Percentiles rank a stretch among this genome's conserved stretches.
Conservation (phyloP, 2,113 vertebrate genomes). For the Esox niger region DNA sequence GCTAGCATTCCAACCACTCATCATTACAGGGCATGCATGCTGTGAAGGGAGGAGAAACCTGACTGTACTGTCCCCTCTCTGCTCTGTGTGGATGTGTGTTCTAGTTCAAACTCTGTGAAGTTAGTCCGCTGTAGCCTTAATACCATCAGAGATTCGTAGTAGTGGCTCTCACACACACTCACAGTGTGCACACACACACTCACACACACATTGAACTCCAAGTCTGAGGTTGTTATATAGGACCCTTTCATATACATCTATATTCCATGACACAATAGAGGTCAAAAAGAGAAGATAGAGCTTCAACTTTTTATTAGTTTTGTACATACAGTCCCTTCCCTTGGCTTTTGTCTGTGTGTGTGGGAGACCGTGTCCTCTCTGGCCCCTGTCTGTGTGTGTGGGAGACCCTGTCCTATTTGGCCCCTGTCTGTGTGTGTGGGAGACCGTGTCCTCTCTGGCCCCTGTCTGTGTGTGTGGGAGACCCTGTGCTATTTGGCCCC, state of each 20-base stretch:
- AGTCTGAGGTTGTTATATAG: constrained; percentile 25
- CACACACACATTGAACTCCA: constrained; percentile 33
- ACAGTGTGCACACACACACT: constrained; percentile 27
- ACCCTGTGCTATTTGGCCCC: too few species aligned
- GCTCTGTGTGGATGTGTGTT: constrained; percentile 20
- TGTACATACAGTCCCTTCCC: constrained; percentile 28
- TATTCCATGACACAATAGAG: constrained; percentile 6
- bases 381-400: too few species aligned
- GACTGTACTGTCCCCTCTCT: constrained; percentile 48
- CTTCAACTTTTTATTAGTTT: constrained; percentile 21
- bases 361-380: neutral
- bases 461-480: too few species aligned
- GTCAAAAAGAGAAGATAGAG: constrained; percentile 11
- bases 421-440: too few species aligned
- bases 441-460: too few species aligned
- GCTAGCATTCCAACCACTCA: constrained; percentile 80
- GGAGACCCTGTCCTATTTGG: too few species aligned
- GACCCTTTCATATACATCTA: constrained; percentile 28
- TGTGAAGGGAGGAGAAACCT: constrained; percentile 47
- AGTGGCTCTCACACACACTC: constrained; percentile 53
- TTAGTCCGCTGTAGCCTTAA: constrained; percentile 67
- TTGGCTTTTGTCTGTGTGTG: neutral
- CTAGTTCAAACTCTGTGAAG: constrained; percentile 42
- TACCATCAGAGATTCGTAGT: constrained; percentile 57
- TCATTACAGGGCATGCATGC: constrained; percentile 61